These are phyloP conservation scores for Eulacestoma nigropectus DNA, from an alignment of 2,113 vertebrate species.

Conservation along the genomic window DNA sequence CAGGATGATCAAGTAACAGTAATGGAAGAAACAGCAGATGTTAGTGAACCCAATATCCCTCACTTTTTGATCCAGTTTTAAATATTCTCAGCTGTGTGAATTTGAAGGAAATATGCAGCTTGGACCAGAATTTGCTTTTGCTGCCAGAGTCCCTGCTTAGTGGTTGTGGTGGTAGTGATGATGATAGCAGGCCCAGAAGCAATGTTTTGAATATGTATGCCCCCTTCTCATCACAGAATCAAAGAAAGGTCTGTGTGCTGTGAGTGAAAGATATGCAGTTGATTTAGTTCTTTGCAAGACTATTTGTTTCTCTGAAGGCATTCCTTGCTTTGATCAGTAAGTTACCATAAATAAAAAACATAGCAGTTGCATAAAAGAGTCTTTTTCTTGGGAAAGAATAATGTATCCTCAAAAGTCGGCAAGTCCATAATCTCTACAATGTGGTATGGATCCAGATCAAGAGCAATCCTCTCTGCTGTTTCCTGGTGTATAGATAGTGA, in stretches of 20 bases:
- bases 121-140: neutral
- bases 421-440: neutral
- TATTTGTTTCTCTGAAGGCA: constrained; percentile 26
- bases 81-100: constrained; percentile 42
- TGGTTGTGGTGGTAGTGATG: neutral
- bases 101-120: constrained; percentile 3
- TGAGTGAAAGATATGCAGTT: constrained; percentile 23
- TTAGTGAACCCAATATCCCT: neutral
- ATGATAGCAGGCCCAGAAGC: neutral
- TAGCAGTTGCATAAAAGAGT: neutral
- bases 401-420: neutral
- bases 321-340: constrained; percentile 62
- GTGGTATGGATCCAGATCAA: constrained; percentile 48
- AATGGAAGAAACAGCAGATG: neutral
- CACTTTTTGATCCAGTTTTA: constrained; percentile 2
- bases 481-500: neutral
- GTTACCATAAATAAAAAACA: constrained; percentile 48
- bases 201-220: constrained; percentile 8
- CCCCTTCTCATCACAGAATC: neutral
- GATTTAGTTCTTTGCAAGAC: constrained; percentile 5
- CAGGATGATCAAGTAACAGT: neutral
- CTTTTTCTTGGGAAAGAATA: constrained; percentile 15
- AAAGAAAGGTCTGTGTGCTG: constrained; percentile 1
- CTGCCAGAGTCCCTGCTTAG: neutral
- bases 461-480: constrained; percentile 1